These are phyloP conservation scores for Melopsittacus undulatus DNA, from an alignment of 2,797 vertebrate genomes.

Conservation along the genomic window DNA sequence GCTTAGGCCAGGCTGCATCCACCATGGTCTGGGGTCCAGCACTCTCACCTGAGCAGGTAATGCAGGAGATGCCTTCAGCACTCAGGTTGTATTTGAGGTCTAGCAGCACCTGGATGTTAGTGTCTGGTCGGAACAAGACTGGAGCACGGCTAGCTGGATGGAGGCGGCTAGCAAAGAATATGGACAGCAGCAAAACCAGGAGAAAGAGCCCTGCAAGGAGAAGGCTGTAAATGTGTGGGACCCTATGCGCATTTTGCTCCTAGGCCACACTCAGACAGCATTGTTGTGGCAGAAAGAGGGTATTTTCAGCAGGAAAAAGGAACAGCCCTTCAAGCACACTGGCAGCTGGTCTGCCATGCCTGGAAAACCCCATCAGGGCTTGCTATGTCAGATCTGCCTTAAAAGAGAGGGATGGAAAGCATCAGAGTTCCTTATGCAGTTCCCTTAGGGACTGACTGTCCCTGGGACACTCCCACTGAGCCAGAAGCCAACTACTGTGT, in stretches of 20 bases:
- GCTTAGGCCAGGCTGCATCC: background rate
- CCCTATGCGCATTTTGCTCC: background rate
- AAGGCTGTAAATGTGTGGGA: background rate
- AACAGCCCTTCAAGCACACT: background rate
- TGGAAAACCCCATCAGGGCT: background rate
- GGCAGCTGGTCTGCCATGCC: background rate
- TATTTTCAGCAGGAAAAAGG: background rate
- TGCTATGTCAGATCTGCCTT: background rate
- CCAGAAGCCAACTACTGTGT: background rate
- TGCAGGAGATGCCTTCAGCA: slow-evolving; percentile 94
- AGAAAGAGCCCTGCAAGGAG: slow-evolving; percentile 84
- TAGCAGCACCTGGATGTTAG: slow-evolving; percentile 95
- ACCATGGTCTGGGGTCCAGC: background rate
- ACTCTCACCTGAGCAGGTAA: slow-evolving; percentile 93
- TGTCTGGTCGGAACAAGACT: slow-evolving; percentile 91
- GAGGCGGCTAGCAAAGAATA: slow-evolving; percentile 90
- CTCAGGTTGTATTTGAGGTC: slow-evolving; percentile 97
- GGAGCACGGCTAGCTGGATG: slow-evolving; percentile 93
- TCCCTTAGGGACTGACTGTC: background rate
- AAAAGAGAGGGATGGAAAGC: background rate
- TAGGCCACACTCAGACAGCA: background rate
- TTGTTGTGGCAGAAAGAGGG: background rate
- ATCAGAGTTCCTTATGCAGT: background rate
- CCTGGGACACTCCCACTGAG: background rate
- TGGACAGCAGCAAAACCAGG: slow-evolving; percentile 86